Percentiles rank a stretch among this genome's conserved stretches.
These are phyloP conservation scores for Diloba caeruleocephala DNA, from an alignment of 2,888 invertebrate genomes.

Conservation along the genomic window DNA sequence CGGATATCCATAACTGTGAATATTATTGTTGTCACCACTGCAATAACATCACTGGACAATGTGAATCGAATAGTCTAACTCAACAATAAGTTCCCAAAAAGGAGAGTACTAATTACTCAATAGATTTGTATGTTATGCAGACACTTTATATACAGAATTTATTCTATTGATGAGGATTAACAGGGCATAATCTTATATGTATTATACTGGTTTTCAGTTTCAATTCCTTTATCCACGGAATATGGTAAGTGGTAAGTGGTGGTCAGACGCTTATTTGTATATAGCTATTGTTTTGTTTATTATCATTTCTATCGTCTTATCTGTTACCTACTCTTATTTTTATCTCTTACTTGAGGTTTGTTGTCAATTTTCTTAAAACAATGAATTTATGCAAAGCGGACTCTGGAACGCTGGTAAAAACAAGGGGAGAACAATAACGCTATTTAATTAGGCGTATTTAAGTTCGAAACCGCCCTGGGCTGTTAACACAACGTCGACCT, in stretches of 20 bases:
- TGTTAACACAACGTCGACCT: too few relatives aligned
- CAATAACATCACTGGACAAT: too few relatives aligned
- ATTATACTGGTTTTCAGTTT: not conserved
- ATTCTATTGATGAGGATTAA: too few relatives aligned
- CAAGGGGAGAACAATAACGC: constrained; percentile 14
- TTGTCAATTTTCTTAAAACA: constrained; percentile 27
- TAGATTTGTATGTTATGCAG: too few relatives aligned
- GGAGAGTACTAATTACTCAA: too few relatives aligned
- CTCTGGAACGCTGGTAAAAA: constrained; percentile 17
- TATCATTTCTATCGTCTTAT: not conserved
- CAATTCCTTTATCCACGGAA: not conserved
- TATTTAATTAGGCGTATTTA: constrained; percentile 13
- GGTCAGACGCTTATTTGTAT: constrained; percentile 14
- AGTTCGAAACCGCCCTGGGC: constrained; percentile 16
- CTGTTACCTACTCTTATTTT: constrained; percentile 4
- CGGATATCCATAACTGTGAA: too few relatives aligned
- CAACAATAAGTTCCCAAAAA: too few relatives aligned
- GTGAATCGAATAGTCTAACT: too few relatives aligned
- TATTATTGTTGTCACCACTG: too few relatives aligned
- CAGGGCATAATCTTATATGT: not conserved
- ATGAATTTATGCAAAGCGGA: constrained; percentile 5
- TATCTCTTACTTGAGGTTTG: constrained; percentile 7
- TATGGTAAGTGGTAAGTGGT: not conserved
- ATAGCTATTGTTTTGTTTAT: constrained; percentile 1
- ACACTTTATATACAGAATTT: too few relatives aligned